Conservation (phyloP, 2,888 invertebrate species). For the Callyntrura sp. region DNA sequence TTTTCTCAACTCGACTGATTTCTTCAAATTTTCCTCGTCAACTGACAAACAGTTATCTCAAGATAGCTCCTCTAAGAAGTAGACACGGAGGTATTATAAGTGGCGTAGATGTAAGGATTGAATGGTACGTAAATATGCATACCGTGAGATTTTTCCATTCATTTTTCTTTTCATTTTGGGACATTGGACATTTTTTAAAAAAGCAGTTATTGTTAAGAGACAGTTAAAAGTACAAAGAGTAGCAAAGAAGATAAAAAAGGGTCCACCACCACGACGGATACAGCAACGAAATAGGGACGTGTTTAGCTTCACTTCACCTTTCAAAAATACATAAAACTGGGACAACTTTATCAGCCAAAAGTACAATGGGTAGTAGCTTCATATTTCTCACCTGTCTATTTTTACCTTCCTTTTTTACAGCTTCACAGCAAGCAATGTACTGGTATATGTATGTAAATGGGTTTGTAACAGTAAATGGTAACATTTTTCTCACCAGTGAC, state of each 20-base stretch:
- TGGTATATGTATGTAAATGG: too few relatives aligned
- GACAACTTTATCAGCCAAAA: constrained; percentile 22
- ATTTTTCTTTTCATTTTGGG: not conserved
- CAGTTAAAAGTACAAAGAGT: constrained; percentile 55
- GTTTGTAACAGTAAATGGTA: not conserved
- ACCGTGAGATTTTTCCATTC: constrained; percentile 19
- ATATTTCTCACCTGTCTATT: constrained; percentile 46
- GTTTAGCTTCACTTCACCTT: not conserved
- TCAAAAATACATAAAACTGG: constrained; percentile 14
- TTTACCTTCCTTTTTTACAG: constrained; percentile 21
- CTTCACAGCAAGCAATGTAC: not conserved
- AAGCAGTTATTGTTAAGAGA: constrained; percentile 29
- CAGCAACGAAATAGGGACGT: not conserved
- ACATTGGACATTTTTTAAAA: constrained; percentile 59
- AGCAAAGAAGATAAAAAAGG: constrained; percentile 36
- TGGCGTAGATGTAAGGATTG: constrained; percentile 5
- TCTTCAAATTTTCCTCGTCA: constrained; percentile 26
- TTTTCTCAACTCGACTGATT: constrained; percentile 17
- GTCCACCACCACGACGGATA: constrained; percentile 38
- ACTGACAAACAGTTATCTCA: constrained; percentile 27
- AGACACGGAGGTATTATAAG: not conserved
- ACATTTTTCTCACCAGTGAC: not conserved
- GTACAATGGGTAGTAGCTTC: not conserved
- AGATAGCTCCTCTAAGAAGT: not conserved
- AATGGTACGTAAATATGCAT: not conserved